Conservation (phyloP, 2,113 vertebrate genomes). For the Dunckerocampus dactyliophorus region DNA sequence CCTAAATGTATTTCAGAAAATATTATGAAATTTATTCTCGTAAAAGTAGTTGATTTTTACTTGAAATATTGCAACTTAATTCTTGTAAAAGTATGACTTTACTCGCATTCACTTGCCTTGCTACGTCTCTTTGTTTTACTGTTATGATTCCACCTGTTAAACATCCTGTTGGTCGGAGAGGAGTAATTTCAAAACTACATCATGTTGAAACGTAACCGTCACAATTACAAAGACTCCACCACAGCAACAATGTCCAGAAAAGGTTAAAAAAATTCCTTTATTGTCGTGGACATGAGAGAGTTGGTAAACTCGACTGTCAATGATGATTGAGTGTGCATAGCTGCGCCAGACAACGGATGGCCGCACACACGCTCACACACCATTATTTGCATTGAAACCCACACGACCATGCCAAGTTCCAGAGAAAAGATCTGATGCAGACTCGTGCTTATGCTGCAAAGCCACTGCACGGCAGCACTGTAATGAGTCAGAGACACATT, state of each 20-base stretch:
- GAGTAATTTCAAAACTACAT: neutral
- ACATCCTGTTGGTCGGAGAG: neutral
- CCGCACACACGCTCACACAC: conserved; percentile 3
- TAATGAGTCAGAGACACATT: conserved; percentile 14
- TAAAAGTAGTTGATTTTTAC: no score
- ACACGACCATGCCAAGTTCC: neutral
- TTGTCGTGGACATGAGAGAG: neutral
- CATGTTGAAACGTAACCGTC: neutral
- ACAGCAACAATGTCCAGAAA: neutral
- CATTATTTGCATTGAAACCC: conserved; percentile 1
- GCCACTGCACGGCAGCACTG: conserved; percentile 1
- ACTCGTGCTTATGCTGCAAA: neutral
- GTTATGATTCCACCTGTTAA: neutral
- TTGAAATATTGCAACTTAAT: neutral
- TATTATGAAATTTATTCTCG: no score
- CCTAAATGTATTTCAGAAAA: no score
- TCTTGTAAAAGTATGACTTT: neutral
- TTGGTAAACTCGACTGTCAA: no score
- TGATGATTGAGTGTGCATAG: no score
- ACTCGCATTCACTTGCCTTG: neutral
- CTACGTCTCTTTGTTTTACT: neutral
- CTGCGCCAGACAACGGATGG: no score
- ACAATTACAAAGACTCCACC: neutral
- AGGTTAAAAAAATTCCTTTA: neutral
- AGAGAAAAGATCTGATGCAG: conserved; percentile 4